Percentiles rank a stretch among this genome's conserved stretches.
These are phyloP conservation scores for Drosophila setosimentum DNA, from an alignment of 2,888 invertebrate species.

Conservation along the genomic window DNA sequence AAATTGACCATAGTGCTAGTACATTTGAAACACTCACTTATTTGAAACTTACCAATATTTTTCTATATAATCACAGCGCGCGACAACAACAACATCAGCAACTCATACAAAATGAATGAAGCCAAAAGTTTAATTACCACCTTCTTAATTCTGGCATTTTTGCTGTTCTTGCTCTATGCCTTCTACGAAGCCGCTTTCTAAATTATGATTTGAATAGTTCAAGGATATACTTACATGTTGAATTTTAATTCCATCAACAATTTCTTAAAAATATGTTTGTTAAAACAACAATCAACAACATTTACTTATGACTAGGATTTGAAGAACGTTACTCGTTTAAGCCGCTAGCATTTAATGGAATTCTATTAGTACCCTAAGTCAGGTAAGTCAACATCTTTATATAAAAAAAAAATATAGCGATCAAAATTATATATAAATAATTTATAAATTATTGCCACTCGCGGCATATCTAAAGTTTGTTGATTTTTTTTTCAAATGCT, in stretches of 20 bases:
- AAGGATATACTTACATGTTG: conserved; percentile 76
- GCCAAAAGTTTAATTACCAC: conserved; percentile 90
- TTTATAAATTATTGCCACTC: conserved; percentile 9
- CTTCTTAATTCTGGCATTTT: conserved; percentile 89
- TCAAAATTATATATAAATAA: background rate
- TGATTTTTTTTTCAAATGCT: conserved; percentile 14
- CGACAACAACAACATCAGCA: conserved; percentile 49
- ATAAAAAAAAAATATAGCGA: background rate
- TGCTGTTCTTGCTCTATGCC: conserved; percentile 89
- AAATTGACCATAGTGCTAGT: background rate
- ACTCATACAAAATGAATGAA: conserved; percentile 86
- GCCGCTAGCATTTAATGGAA: conserved; percentile 82
- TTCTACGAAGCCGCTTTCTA: conserved; percentile 88
- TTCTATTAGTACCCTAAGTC: conserved; percentile 76
- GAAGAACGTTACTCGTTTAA: conserved; percentile 71
- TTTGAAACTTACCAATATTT: conserved; percentile 26
- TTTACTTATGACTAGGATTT: conserved; percentile 58
- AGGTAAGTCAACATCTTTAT: conserved; percentile 59
- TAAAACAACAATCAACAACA: conserved; percentile 40
- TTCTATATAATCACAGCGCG: conserved; percentile 42
- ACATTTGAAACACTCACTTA: background rate
- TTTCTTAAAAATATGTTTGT: conserved; percentile 32
- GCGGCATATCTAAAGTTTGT: conserved; percentile 4
- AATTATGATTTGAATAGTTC: conserved; percentile 59
- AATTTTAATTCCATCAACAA: conserved; percentile 67